phyloP scores from a whole-genome alignment of 2,113 vertebrate genomes.

The Cynoglossus semilaevis region DNA sequence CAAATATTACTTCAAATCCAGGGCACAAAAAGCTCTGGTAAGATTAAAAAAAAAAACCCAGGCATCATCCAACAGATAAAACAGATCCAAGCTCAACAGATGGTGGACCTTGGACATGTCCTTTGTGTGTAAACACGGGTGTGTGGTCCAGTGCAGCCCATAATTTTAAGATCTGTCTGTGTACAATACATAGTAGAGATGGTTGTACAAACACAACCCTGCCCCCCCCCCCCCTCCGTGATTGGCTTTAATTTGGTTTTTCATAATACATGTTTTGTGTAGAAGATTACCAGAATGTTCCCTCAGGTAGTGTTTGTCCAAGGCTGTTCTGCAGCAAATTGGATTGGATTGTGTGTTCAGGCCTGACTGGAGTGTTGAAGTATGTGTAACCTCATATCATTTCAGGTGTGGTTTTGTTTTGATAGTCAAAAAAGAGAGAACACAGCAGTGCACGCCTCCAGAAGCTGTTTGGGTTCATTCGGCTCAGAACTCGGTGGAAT shows the following conservation, averaged over 20 bases:
- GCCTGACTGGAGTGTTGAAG: background rate
- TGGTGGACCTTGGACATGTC: background rate
- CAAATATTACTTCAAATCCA: too few relatives aligned
- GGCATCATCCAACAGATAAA: too few relatives aligned
- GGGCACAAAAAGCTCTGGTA: too few relatives aligned
- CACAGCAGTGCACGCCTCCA: too few relatives aligned
- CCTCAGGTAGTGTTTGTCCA: slow-evolving; percentile 37
- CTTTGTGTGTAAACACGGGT: slow-evolving; percentile 34
- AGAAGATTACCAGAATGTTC: slow-evolving; percentile 33
- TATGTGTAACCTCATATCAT: slow-evolving; percentile 7
- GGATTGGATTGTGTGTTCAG: background rate
- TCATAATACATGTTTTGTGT: slow-evolving; percentile 57
- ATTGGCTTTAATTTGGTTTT: slow-evolving; percentile 55
- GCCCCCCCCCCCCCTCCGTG: slow-evolving; percentile 24
- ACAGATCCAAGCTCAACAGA: too few relatives aligned
- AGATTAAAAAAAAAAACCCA: too few relatives aligned
- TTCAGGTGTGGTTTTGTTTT: slow-evolving; percentile 37
- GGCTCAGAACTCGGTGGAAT: background rate
- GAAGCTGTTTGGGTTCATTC: too few relatives aligned
- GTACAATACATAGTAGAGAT: slow-evolving; percentile 39
- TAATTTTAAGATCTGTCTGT: slow-evolving; percentile 36
- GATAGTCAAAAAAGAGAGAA: too few relatives aligned
- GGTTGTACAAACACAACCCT: slow-evolving; percentile 48
- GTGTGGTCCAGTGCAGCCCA: slow-evolving; percentile 53
- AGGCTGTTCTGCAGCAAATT: slow-evolving; percentile 21